Evolutionary conservation across 2,113 vertebrate genomes (phyloP).

Genomic region (Calypte anna): DNA sequence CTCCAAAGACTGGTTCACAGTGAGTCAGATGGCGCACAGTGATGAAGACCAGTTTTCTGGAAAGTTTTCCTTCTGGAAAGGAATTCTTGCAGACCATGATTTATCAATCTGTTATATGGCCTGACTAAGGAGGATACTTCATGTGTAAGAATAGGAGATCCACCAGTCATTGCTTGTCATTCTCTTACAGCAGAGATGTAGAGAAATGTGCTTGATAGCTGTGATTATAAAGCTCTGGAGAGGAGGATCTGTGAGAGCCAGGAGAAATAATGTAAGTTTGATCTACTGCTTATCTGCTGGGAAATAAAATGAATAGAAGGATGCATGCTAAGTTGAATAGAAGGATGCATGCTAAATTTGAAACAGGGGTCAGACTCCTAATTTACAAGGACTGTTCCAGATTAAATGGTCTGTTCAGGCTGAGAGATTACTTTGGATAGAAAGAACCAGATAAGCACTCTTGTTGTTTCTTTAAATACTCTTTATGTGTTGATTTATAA

Average conservation of each 20-base stretch:
- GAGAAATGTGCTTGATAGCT: neutral
- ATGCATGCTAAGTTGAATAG: neutral
- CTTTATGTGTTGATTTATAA: neutral
- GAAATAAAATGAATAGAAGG: slow-evolving; percentile 6
- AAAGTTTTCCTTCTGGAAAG: neutral
- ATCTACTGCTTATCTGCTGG: neutral
- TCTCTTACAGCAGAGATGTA: neutral
- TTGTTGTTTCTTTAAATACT: neutral
- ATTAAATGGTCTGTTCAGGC: neutral
- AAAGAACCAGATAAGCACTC: neutral
- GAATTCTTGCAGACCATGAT: neutral
- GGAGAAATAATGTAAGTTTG: neutral
- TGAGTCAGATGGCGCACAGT: neutral
- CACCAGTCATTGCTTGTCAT: neutral
- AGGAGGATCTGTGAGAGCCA: neutral
- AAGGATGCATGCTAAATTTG: slow-evolving; percentile 11
- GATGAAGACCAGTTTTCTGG: neutral
- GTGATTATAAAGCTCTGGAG: neutral
- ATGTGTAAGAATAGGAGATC: neutral
- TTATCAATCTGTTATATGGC: neutral
- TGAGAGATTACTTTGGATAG: neutral
- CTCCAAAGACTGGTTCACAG: neutral
- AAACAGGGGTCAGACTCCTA: neutral
- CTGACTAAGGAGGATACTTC: neutral
- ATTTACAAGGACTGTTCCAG: neutral